A percentile compares a stretch with the other conserved stretches of the same genome.
Conservation (phyloP, 2,888 invertebrate genomes). For the Microchrysa polita region DNA sequence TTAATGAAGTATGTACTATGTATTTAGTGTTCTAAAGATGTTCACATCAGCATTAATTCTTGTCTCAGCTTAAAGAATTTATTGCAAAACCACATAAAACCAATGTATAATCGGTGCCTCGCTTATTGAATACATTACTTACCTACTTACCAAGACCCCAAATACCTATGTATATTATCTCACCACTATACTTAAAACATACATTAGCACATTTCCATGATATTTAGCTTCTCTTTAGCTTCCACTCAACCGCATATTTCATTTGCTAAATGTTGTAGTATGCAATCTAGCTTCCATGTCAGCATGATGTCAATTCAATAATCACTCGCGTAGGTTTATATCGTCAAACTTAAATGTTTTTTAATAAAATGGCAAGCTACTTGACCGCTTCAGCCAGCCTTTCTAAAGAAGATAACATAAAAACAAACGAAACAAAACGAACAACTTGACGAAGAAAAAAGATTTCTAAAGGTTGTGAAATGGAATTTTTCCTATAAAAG, state of each 20-base stretch:
- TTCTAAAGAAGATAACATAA: not conserved
- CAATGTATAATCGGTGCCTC: too few species aligned
- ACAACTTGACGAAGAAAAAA: too few species aligned
- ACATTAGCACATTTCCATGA: too few species aligned
- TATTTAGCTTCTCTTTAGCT: not conserved
- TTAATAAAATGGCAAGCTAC: constrained; percentile 10
- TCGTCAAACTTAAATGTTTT: constrained; percentile 6
- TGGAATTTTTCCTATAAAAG: constrained; percentile 8
- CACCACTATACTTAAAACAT: too few species aligned
- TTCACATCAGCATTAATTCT: too few species aligned
- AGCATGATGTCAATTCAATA: constrained; percentile 21
- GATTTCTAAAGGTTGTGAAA: constrained; percentile 1
- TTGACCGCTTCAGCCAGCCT: not conserved
- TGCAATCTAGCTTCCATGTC: not conserved
- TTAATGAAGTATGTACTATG: too few species aligned
- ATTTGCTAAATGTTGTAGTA: not conserved
- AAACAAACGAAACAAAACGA: not conserved
- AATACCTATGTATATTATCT: too few species aligned
- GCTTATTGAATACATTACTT: too few species aligned
- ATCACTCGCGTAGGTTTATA: constrained; percentile 1
- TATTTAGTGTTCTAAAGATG: too few species aligned
- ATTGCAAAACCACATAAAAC: too few species aligned
- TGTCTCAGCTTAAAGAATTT: too few species aligned
- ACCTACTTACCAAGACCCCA: too few species aligned
- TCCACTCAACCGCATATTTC: not conserved